Evolutionary conservation across 2,113 vertebrate species (phyloP), one percentile per base, ranked within the genome.

Genomic region (Calyptommatus sinebrachiatus): DNA sequence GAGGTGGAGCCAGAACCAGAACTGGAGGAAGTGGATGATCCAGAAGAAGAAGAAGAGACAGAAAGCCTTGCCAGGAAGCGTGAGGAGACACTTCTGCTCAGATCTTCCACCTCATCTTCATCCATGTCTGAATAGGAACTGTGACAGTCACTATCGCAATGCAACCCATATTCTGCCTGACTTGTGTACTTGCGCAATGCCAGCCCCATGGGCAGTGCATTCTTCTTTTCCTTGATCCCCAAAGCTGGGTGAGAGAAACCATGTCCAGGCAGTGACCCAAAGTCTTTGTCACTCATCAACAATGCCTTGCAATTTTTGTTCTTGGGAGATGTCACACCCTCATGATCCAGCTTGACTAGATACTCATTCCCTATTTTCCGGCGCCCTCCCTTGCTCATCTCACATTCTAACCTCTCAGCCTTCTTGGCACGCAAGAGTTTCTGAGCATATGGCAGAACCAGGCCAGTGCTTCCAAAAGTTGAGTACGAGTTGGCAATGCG

Each of bases 241-340:
- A 98, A 93, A 18, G 96, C 94, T 0, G 96, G 91, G 78, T 98
- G 97, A 2, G 93, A 86, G 22, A 98, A 99, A 74, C 94, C 84
- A 29, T 95, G 94, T 85, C 86, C 80, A 82, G 91, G 95, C 91
- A 86, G 94, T n/a, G 91, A 93, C 90, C 94, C 95, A 4, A 94
- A 96, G 77, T 94, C 94, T 60, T 96, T 97, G 80, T 96, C 94
- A 0, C 94, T 89, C 88, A 96, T 66, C 45, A 98, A 92, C 84
- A 99, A 92, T 1, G 97, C 97, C 78, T 98, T 98, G 89, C 97
- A 96, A 88, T 94, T 97, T 91, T 99, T 99, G 80, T 97, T 99
- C 91, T 99, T 99, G 67, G 98, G 98, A 9, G 98, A 98, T 0
- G 96, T 99, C 81, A 99, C 97, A 2, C 98, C 98, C 88, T 99